Evolutionary conservation across 2,797 vertebrate genomes (phyloP).

Genomic region (Channa striata): DNA sequence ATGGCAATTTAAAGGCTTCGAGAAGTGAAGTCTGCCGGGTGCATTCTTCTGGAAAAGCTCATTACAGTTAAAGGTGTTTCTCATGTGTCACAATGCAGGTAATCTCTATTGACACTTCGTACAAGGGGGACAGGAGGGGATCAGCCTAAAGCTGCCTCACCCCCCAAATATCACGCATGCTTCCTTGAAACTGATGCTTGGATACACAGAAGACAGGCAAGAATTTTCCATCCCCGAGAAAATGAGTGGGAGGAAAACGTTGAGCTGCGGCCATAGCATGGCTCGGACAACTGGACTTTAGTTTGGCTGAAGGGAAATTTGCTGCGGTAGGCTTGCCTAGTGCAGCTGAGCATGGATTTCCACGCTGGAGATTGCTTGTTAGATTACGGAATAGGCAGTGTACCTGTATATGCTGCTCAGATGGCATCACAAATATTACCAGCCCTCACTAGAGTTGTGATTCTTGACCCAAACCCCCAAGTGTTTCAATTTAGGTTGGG

Average conservation of each 20-base stretch:
- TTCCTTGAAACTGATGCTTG: slow-evolving; percentile 53
- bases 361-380: slow-evolving; percentile 23
- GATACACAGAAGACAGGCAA: slow-evolving; percentile 57
- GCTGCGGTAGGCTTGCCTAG: slow-evolving; percentile 28
- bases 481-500: background rate
- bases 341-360: slow-evolving; percentile 15
- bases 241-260: slow-evolving; percentile 50
- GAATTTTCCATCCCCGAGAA: slow-evolving; percentile 40
- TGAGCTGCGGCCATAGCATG: slow-evolving; percentile 28
- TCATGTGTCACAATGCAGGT: slow-evolving; percentile 69
- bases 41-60: slow-evolving; percentile 74
- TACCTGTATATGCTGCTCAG: slow-evolving; percentile 1
- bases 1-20: slow-evolving; percentile 69
- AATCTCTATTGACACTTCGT: slow-evolving; percentile 72
- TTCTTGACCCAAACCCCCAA: background rate
- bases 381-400: slow-evolving; percentile 11
- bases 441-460: background rate
- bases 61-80: slow-evolving; percentile 74
- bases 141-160: slow-evolving; percentile 47
- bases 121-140: slow-evolving; percentile 47
- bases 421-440: too few species aligned
- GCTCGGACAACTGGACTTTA: slow-evolving; percentile 39
- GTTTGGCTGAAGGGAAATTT: slow-evolving; percentile 40
- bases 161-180: slow-evolving; percentile 30
- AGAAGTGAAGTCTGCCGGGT: slow-evolving; percentile 49